Conservation (phyloP, 2,797 vertebrate species). For the Carduelis carduelis region DNA sequence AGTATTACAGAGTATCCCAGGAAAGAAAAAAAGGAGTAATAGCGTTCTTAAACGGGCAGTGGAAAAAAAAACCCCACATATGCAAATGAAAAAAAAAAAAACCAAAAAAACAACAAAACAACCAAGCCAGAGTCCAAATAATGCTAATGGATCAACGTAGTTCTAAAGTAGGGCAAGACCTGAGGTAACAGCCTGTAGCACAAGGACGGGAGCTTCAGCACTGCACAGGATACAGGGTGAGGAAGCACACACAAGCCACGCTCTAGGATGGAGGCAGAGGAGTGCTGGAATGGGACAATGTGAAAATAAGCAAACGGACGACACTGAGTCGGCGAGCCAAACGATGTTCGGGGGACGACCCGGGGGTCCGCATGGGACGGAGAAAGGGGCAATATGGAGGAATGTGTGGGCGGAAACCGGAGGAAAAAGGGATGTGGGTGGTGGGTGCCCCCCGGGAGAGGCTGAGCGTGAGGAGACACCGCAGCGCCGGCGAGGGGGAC, state of each 20-base stretch:
- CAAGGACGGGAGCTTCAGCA: not conserved
- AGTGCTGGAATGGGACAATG: not conserved
- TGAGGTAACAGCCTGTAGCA: not conserved
- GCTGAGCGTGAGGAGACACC: not conserved
- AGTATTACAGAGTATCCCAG: rapidly evolving
- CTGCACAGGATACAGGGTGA: not conserved
- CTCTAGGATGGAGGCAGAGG: not conserved
- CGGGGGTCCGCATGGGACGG: not conserved
- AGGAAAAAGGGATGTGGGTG: too few species aligned
- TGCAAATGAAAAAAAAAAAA: not conserved
- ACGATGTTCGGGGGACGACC: not conserved
- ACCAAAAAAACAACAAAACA: not conserved
- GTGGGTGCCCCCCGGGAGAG: not conserved
- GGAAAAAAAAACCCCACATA: not conserved
- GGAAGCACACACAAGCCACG: not conserved
- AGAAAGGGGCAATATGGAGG: not conserved
- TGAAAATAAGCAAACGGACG: not conserved
- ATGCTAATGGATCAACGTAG: not conserved
- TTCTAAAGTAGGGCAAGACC: not conserved
- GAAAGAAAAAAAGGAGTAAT: not conserved
- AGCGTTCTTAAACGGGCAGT: rapidly evolving
- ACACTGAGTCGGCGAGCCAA: rapidly evolving
- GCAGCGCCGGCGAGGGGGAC: not conserved
- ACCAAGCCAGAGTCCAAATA: not conserved
- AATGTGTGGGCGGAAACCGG: not conserved